A percentile compares a stretch with the other conserved stretches of the same genome.
phyloP scores from a whole-genome alignment of 1,140 invertebrate species.

The Oncopodura yosiiana region DNA sequence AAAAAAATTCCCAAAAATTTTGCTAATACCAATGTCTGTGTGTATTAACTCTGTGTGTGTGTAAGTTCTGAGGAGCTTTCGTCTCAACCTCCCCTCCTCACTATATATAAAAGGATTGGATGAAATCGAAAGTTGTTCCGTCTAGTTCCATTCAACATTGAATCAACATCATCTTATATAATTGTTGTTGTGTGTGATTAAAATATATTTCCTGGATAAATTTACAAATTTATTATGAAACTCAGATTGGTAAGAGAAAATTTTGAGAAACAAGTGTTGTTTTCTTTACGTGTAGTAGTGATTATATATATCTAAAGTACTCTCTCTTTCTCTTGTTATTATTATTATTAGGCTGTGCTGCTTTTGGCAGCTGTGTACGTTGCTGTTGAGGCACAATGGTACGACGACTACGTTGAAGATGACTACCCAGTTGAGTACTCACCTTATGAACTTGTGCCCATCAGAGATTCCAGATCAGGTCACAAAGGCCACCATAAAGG shows the following conservation, averaged over 20 bases:
- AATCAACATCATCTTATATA: slow-evolving; percentile 16
- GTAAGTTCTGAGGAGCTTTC: no score
- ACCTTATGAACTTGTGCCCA: no score
- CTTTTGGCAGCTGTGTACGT: slow-evolving; percentile 28
- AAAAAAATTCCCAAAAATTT: no score
- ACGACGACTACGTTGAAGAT: slow-evolving; percentile 12
- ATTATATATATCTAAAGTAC: neutral
- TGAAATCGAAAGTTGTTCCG: slow-evolving; percentile 33
- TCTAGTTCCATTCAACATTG: slow-evolving; percentile 17
- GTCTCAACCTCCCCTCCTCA: neutral
- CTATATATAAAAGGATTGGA: slow-evolving; percentile 29
- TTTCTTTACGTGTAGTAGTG: neutral
- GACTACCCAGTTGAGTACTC: slow-evolving; percentile 8
- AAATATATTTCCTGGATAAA: no score
- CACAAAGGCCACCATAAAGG: slow-evolving; percentile 1
- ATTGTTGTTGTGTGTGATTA: no score
- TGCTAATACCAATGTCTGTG: no score
- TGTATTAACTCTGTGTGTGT: no score
- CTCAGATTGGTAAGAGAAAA: slow-evolving; percentile 6
- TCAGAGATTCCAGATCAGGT: neutral
- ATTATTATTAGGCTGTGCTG: slow-evolving; percentile 22
- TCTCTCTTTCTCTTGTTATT: neutral
- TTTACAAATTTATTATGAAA: slow-evolving; percentile 1
- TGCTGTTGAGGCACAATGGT: slow-evolving; percentile 21
- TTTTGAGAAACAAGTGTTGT: slow-evolving; percentile 3